These are phyloP conservation scores for Sylvietta virens DNA, from an alignment of 2,113 vertebrate species.

Conservation along the genomic window DNA sequence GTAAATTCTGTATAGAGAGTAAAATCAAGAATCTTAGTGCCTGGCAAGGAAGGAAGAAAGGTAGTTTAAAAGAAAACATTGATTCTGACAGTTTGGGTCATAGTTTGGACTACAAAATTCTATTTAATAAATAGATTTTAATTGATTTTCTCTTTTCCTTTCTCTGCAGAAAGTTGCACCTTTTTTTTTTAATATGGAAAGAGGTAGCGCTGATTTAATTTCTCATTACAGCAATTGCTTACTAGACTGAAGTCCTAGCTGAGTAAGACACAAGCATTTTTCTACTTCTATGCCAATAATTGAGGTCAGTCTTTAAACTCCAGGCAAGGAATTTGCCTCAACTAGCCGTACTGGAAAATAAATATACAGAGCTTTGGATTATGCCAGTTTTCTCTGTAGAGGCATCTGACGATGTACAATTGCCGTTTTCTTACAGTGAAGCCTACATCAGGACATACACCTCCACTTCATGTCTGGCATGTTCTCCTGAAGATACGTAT, in stretches of 20 bases:
- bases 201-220: not conserved
- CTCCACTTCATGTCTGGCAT: accelerated
- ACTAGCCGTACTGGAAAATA: not conserved
- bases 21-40: not conserved
- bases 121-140: not conserved
- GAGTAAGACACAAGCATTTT: not conserved
- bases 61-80: not conserved
- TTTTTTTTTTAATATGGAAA: not conserved
- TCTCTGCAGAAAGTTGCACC: not conserved
- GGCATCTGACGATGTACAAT: not conserved
- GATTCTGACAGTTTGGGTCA: not conserved
- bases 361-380: not conserved
- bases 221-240: not conserved
- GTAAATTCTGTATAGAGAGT: not conserved
- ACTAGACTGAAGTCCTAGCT: not conserved
- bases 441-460: not conserved
- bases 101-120: not conserved
- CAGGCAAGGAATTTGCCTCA: not conserved
- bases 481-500: accelerated
- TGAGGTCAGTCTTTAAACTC: not conserved
- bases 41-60: not conserved
- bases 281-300: not conserved
- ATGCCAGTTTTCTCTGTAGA: not conserved
- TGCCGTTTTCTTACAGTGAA: not conserved
- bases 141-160: not conserved